Conservation (phyloP, 2,888 invertebrate species). For the Athrips mouffetella region DNA sequence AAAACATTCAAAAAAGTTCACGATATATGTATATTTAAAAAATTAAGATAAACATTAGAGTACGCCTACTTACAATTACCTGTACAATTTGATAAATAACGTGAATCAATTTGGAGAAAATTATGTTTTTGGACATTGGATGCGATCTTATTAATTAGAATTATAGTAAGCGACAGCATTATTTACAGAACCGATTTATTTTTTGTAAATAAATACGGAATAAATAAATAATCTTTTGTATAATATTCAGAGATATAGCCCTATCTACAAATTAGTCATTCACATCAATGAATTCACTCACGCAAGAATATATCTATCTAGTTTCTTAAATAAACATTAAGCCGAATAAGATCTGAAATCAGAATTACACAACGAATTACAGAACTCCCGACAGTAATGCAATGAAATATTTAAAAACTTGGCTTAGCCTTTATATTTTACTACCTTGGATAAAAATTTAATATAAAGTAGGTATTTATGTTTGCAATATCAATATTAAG, state of each 20-base stretch:
- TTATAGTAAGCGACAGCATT: not conserved
- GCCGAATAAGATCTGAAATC: not conserved
- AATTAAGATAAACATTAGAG: conserved; percentile 69
- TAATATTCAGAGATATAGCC: not conserved
- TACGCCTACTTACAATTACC: conserved; percentile 71
- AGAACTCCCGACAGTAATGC: no score
- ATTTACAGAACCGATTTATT: not conserved
- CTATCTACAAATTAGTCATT: not conserved
- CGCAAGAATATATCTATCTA: not conserved
- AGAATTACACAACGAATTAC: no score
- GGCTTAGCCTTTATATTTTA: no score
- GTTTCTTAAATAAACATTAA: not conserved
- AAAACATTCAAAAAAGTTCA: conserved; percentile 59
- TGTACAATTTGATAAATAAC: conserved; percentile 72
- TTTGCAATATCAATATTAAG: no score
- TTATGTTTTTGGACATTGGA: conserved; percentile 57
- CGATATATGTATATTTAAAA: conserved; percentile 75
- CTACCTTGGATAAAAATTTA: no score
- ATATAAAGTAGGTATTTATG: no score
- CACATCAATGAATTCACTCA: conserved; percentile 4
- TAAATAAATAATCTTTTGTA: not conserved
- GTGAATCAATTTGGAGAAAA: conserved; percentile 56
- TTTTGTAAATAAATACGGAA: not conserved
- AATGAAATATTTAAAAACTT: no score
- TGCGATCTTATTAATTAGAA: conserved; percentile 44